A percentile compares a stretch with the other conserved stretches of the same genome.
phyloP scores from a whole-genome alignment of 2,113 vertebrate species.

The Elgaria multicarinata region DNA sequence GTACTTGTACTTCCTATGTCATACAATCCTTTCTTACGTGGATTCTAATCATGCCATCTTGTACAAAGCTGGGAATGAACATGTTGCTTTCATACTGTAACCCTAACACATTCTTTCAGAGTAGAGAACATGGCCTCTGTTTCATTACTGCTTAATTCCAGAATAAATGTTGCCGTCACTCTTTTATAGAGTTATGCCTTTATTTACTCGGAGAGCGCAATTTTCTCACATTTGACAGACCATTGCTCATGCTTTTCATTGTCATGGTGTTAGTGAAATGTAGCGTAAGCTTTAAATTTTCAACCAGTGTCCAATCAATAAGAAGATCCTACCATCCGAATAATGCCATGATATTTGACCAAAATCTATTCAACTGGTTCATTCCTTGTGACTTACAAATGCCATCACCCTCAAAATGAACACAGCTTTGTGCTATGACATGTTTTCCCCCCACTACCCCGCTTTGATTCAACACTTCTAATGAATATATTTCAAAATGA shows the following conservation, averaged over 20 bases:
- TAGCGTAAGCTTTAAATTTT: conserved; percentile 71
- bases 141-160: conserved; percentile 72
- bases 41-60: conserved; percentile 41
- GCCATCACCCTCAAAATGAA: conserved; percentile 68
- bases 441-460: conserved; percentile 1
- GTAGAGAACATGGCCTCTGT: conserved; percentile 57
- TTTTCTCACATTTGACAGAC: conserved; percentile 72
- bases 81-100: conserved; percentile 45
- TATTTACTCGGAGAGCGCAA: conserved; percentile 73
- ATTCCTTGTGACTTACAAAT: conserved; percentile 64
- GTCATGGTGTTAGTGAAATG: conserved; percentile 76
- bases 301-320: conserved; percentile 59
- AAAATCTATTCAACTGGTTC: conserved; percentile 60
- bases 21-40: not conserved
- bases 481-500: conserved; percentile 71
- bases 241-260: conserved; percentile 73
- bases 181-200: conserved; percentile 71
- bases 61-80: conserved; percentile 43
- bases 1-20: not conserved
- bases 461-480: conserved; percentile 59
- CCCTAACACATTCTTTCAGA: conserved; percentile 26
- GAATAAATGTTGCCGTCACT: conserved; percentile 71
- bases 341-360: conserved; percentile 56
- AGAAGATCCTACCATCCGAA: conserved; percentile 54
- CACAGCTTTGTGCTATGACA: conserved; percentile 59